Conservation (phyloP, 2,797 vertebrate genomes). For the Ctenopoma multispine region DNA sequence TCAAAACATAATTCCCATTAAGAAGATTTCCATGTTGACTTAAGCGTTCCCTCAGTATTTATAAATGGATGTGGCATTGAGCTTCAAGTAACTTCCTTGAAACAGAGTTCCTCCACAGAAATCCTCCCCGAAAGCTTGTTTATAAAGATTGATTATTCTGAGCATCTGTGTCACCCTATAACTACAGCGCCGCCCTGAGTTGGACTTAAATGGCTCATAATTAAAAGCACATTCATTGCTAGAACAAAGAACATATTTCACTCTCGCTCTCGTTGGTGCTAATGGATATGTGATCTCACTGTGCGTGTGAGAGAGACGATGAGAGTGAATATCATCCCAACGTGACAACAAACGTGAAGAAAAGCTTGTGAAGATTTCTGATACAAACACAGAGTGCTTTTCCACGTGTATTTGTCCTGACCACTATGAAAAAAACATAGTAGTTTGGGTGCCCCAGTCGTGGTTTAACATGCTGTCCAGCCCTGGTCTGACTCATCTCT, state of each 20-base stretch:
- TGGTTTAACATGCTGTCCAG: too few relatives aligned
- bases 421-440: too few relatives aligned
- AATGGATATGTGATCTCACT: slow-evolving; percentile 9
- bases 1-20: slow-evolving; percentile 64
- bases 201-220: slow-evolving; percentile 45
- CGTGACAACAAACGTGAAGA: not conserved
- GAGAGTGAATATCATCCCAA: not conserved
- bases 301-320: not conserved
- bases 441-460: not conserved
- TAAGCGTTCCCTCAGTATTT: slow-evolving; percentile 45
- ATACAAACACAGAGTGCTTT: too few relatives aligned
- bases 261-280: slow-evolving; percentile 4
- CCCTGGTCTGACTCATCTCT: too few relatives aligned
- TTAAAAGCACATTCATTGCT: slow-evolving; percentile 53
- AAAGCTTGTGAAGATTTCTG: not conserved
- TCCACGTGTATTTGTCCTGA: not conserved
- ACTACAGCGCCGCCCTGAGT: slow-evolving; percentile 33
- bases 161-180: slow-evolving; percentile 26
- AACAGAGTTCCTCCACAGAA: slow-evolving; percentile 41
- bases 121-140: slow-evolving; percentile 52
- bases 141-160: slow-evolving; percentile 66
- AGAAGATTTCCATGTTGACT: slow-evolving; percentile 68
- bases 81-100: slow-evolving; percentile 47
- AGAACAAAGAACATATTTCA: slow-evolving; percentile 25
- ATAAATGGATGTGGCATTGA: slow-evolving; percentile 53